Evolutionary conservation across 1,140 invertebrate genomes (phyloP), one percentile per base, ranked within the genome.

Genomic region (Dreissena polymorpha): DNA sequence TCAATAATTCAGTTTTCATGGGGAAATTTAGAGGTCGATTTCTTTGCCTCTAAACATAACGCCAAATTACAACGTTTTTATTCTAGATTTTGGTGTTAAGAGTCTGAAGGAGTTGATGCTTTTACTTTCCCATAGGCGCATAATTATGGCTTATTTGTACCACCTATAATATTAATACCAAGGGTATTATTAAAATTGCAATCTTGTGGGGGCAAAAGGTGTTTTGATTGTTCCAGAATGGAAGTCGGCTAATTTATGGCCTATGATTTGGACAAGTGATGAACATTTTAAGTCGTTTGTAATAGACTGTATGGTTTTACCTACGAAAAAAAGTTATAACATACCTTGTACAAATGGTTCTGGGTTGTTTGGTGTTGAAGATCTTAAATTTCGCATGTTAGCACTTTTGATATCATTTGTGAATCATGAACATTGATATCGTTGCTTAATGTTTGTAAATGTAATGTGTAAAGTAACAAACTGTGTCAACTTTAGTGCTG

Each of bases 191-290:
- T 14, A 39, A 72, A 72, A 49, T 10, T 72, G 10, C n/a, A 18
- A 13, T 14, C 12, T 72, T 70, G 77, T 60, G 21, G 21, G 16
- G 6, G 63, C 75, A 16, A 0, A n/a, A 60, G 77, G 68, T 39
- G 68, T 71, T 6, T 23, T 80, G 16, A 55, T 80, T 18, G 65
- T 70, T 23, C 68, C 77, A 10, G 23, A 60, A 60, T 80, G 67
- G 68, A n/a, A 80, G n/a, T 80, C 67, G 16, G 67, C 77, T 60
- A 69, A 25, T 39, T 79, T 72, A 16, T 81, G 78, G 70, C 70
- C 78, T 65, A 25, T 81, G 29, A 18, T 73, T 25, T 72, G 57
- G 16, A 23, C 16, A n/a, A 60, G 21, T 18, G 16, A 18, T 23
- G 57, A 10, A 23, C 16, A n/a, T 60, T 60, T 60, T 3, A 60